Evolutionary conservation across 2,888 invertebrate species (phyloP).

Genomic region (Tanypteryx hageni): DNA sequence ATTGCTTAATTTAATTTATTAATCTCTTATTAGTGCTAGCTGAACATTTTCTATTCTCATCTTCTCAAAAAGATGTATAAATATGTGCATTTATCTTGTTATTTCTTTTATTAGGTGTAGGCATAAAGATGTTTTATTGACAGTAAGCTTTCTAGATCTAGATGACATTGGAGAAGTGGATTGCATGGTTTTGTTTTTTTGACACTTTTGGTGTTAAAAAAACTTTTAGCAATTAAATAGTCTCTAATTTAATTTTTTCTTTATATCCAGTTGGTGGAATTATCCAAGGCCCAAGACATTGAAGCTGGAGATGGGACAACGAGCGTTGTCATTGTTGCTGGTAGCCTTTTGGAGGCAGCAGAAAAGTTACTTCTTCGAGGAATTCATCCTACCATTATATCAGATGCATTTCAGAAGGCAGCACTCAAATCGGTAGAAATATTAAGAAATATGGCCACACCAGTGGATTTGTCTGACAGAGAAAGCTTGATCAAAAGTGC

Average conservation of each 20-base stretch:
- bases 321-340: conserved; percentile 98
- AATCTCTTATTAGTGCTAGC: too few species aligned
- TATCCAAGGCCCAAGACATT: conserved; percentile 98
- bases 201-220: too few species aligned
- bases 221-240: too few species aligned
- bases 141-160: too few species aligned
- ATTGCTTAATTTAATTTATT: too few species aligned
- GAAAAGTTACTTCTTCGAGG: conserved; percentile 94
- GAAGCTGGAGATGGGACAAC: conserved; percentile 99
- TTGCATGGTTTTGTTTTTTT: too few species aligned
- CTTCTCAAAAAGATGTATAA: too few species aligned
- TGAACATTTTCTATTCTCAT: too few species aligned
- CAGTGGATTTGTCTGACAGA: conserved; percentile 90
- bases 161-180: too few species aligned
- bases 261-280: conserved; percentile 90
- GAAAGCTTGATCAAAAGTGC: conserved; percentile 94
- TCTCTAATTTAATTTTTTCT: background rate
- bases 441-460: conserved; percentile 89
- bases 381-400: conserved; percentile 98
- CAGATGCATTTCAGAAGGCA: conserved; percentile 96
- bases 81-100: too few species aligned
- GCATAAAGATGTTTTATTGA: too few species aligned
- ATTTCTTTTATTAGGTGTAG: too few species aligned
- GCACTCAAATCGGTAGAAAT: conserved; percentile 86
- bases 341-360: conserved; percentile 95